phyloP scores from a whole-genome alignment of 2,888 invertebrate genomes.

The Mactromeris polynyma region DNA sequence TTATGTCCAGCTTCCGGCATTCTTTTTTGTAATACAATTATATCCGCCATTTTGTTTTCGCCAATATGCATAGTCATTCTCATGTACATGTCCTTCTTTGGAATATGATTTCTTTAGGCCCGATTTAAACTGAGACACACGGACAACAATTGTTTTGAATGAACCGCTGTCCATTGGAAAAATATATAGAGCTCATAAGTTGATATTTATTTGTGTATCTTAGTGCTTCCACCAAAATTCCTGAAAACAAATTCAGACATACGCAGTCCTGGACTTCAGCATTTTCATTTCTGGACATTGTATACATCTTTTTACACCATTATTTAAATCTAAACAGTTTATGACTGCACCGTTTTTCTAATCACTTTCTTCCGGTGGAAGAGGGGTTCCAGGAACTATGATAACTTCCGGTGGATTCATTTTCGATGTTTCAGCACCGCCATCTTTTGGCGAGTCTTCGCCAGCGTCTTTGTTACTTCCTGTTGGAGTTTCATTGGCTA shows the following conservation, averaged over 20 bases:
- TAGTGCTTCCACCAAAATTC: neutral
- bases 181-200: neutral
- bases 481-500: slow-evolving; percentile 52
- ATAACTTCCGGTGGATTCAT: slow-evolving; percentile 61
- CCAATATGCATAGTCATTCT: neutral
- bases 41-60: neutral
- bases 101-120: neutral
- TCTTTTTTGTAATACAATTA: too few relatives aligned
- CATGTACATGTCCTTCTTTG: neutral
- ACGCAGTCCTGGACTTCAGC: neutral
- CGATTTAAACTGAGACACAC: neutral
- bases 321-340: neutral
- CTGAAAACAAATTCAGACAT: neutral
- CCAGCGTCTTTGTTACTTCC: slow-evolving; percentile 38
- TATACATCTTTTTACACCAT: neutral
- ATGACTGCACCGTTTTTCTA: neutral
- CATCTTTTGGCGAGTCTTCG: slow-evolving; percentile 60
- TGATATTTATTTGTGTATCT: neutral
- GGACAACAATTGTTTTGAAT: neutral
- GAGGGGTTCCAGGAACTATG: slow-evolving; percentile 58
- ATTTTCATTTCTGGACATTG: neutral
- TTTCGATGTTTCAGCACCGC: slow-evolving; percentile 52
- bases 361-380: slow-evolving; percentile 42
- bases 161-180: neutral
- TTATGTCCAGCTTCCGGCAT: neutral